Conservation (phyloP, 2,113 vertebrate genomes). For the Oryzias javanicus region DNA sequence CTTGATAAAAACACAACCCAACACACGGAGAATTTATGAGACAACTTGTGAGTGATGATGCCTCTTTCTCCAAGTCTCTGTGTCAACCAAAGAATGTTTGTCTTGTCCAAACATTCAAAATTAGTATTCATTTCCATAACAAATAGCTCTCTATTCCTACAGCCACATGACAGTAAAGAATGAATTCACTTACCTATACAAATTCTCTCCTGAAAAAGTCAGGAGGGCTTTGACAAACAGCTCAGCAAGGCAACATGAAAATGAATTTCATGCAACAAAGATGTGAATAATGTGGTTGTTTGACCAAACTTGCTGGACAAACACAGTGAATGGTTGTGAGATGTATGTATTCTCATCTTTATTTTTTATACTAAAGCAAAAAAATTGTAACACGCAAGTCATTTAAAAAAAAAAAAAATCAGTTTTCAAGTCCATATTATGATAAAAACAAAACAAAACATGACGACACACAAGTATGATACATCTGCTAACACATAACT, state of each 20-base stretch:
- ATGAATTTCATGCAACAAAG: not conserved
- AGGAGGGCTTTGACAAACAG: conserved; percentile 8
- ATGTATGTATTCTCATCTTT: too few species aligned
- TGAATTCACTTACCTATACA: conserved; percentile 34
- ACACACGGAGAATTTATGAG: conserved; percentile 51
- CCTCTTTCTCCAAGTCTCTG: conserved; percentile 29
- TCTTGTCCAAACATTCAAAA: conserved; percentile 58
- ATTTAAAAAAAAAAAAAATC: too few species aligned
- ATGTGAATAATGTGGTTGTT: too few species aligned
- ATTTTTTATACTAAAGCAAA: too few species aligned
- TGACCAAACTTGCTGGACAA: too few species aligned
- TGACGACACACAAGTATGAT: too few species aligned
- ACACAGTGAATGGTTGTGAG: too few species aligned
- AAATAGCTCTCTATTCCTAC: conserved; percentile 38
- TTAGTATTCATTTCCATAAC: conserved; percentile 59
- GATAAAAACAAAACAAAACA: too few species aligned
- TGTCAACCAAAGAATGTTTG: conserved; percentile 52
- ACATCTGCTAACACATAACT: too few species aligned
- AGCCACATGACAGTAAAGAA: conserved; percentile 37
- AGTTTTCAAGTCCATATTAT: too few species aligned
- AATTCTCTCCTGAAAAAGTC: conserved; percentile 27
- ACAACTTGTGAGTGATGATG: conserved; percentile 46
- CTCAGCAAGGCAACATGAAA: conserved; percentile 5
- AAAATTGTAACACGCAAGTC: too few species aligned
- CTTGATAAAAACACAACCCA: conserved; percentile 29